Evolutionary conservation across 2,113 vertebrate species (phyloP).

Genomic region (Terrapene triunguis): DNA sequence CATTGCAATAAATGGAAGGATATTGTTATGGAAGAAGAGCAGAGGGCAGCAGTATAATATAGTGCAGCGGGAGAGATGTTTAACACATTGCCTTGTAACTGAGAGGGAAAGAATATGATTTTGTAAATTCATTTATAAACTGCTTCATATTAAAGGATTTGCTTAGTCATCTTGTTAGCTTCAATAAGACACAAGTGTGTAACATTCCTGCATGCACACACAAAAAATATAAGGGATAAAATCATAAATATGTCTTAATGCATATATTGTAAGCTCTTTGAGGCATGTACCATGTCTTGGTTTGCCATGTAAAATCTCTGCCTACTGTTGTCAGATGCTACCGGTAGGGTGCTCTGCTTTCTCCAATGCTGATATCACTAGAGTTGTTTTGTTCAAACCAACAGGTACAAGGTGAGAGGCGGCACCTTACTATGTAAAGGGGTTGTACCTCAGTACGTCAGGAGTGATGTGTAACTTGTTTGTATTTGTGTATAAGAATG

Average conservation of each 20-base stretch:
- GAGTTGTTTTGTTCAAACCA: no score
- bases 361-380: no score
- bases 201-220: rapidly evolving
- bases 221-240: background rate
- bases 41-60: background rate
- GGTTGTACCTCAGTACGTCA: no score
- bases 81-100: background rate
- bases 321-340: no score
- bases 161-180: background rate
- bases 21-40: background rate
- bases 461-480: no score
- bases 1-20: background rate
- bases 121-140: background rate
- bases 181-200: background rate
- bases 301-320: background rate
- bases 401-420: no score
- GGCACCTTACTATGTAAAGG: no score
- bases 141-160: background rate
- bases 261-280: rapidly evolving
- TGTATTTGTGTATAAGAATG: no score
- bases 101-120: background rate
- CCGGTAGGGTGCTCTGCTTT: no score
- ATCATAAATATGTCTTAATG: background rate
- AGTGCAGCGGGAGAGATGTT: background rate
- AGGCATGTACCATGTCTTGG: background rate